Evolutionary conservation across 2,113 vertebrate genomes (phyloP).

Genomic region (Equus quagga): DNA sequence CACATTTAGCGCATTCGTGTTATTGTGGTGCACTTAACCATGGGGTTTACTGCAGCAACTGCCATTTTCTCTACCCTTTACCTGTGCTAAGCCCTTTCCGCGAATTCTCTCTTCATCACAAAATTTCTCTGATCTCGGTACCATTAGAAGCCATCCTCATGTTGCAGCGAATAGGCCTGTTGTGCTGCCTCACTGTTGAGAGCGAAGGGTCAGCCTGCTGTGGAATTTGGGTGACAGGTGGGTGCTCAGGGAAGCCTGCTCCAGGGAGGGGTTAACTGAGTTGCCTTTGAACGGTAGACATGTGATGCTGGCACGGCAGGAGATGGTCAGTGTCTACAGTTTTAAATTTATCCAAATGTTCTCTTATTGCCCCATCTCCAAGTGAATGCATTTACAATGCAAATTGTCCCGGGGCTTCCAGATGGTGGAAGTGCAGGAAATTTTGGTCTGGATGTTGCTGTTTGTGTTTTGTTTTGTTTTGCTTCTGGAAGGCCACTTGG

Average conservation of each 20-base stretch:
- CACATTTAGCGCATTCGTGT: not conserved
- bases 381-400: not conserved
- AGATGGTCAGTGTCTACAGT: not conserved
- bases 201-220: not conserved
- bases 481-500: not conserved
- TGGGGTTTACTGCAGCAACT: not conserved
- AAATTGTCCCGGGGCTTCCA: not conserved
- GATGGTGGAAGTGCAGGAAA: not conserved
- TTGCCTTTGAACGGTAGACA: not conserved
- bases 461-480: not conserved
- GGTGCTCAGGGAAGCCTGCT: not conserved
- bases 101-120: not conserved
- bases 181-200: not conserved
- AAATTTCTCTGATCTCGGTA: not conserved
- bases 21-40: fast-evolving
- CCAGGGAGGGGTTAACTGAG: not conserved
- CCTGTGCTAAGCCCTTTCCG: not conserved
- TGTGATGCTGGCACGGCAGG: no score
- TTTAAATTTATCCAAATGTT: not conserved
- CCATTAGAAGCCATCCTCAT: not conserved
- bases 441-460: not conserved
- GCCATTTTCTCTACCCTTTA: not conserved
- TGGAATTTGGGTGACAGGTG: not conserved
- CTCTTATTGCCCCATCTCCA: not conserved
- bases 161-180: not conserved